Evolutionary conservation across 2,113 vertebrate genomes (phyloP).

Genomic region (Hippocampus barbouri): DNA sequence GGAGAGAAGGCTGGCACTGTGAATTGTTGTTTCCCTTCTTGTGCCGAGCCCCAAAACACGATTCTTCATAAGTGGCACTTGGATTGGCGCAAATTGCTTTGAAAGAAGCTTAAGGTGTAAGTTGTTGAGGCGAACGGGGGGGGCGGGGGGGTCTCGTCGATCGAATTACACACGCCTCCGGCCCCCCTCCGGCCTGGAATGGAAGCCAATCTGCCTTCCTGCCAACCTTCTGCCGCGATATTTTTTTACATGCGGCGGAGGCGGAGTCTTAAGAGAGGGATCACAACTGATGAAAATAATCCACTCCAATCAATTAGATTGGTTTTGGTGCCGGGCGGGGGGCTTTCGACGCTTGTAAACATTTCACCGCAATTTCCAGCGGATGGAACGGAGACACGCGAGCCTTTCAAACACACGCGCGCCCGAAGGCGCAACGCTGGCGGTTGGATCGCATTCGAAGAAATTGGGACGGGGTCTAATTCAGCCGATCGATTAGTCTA

Average conservation of each 20-base stretch:
- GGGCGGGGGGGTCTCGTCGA: constrained; percentile 27
- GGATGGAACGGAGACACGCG: constrained; percentile 36
- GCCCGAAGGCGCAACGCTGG: constrained; percentile 16
- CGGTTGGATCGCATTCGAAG: not conserved
- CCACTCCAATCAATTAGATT: constrained; percentile 66
- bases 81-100: constrained; percentile 71
- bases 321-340: constrained; percentile 12
- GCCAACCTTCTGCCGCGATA: constrained; percentile 64
- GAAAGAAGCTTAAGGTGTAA: constrained; percentile 69
- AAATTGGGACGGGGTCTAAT: not conserved
- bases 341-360: constrained; percentile 36
- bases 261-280: constrained; percentile 58
- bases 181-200: constrained; percentile 53
- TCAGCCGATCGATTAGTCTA: not conserved
- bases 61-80: constrained; percentile 78
- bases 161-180: constrained; percentile 63
- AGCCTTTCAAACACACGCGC: constrained; percentile 40
- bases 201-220: constrained; percentile 65
- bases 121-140: constrained; percentile 52
- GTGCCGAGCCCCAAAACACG: constrained; percentile 67
- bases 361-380: constrained; percentile 54
- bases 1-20: constrained; percentile 53
- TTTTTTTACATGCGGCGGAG: constrained; percentile 65
- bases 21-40: constrained; percentile 79
- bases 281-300: constrained; percentile 64